Evolutionary conservation across 2,888 invertebrate species (phyloP).

Genomic region (Abrostola tripartita): DNA sequence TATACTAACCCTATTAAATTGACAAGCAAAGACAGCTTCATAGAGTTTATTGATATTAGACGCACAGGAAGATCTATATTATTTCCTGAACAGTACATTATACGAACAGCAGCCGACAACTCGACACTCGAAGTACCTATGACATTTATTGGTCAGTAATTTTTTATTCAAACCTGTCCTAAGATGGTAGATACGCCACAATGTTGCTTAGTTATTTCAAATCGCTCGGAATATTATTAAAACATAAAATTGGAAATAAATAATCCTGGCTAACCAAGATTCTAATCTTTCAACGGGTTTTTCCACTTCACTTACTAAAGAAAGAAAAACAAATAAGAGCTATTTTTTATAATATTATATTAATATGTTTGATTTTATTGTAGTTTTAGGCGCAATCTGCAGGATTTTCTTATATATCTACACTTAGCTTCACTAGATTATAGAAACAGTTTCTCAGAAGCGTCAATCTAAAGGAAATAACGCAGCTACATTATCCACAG

Average conservation of each 20-base stretch:
- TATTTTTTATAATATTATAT: conserved; percentile 6
- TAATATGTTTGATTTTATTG: conserved; percentile 3
- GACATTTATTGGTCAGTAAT: not conserved
- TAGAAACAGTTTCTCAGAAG: not conserved
- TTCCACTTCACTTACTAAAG: not conserved
- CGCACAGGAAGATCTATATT: not conserved
- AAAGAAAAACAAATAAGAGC: conserved; percentile 8
- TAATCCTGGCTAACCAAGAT: conserved; percentile 16
- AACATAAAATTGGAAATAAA: conserved; percentile 18
- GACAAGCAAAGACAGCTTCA: not conserved
- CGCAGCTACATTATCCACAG: not conserved
- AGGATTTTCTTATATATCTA: too few species aligned
- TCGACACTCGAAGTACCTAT: not conserved
- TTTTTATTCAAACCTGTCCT: not conserved
- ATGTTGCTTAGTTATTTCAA: not conserved
- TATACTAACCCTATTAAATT: not conserved
- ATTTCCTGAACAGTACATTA: not conserved
- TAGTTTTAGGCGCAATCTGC: conserved; percentile 4
- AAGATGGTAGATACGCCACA: not conserved
- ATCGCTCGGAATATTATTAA: conserved; percentile 7
- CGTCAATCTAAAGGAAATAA: not conserved
- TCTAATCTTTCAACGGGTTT: conserved; percentile 16
- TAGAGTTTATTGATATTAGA: not conserved
- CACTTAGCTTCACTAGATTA: not conserved
- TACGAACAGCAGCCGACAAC: not conserved